A percentile compares a stretch with the other conserved stretches of the same genome.
Conservation (phyloP, 2,888 invertebrate species). For the Lithosia quadra region DNA sequence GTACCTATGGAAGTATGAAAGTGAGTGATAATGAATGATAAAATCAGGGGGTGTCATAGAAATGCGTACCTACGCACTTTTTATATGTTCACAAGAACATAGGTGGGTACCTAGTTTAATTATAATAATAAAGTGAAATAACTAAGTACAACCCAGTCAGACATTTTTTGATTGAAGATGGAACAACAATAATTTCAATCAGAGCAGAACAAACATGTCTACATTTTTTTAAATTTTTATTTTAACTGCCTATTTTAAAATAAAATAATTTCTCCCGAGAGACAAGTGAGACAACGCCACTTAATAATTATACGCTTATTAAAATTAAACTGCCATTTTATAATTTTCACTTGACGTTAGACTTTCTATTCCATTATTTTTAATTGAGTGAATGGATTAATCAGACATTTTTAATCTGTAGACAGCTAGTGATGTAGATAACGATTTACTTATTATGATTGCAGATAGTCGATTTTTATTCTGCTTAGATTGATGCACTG, state of each 20-base stretch:
- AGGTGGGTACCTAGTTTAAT: no score
- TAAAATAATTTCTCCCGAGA: constrained; percentile 15
- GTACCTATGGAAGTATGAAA: no score
- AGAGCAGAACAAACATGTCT: neutral
- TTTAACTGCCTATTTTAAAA: neutral
- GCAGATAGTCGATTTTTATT: constrained; percentile 27
- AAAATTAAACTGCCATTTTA: constrained; percentile 33
- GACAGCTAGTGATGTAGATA: constrained; percentile 30
- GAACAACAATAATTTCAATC: neutral
- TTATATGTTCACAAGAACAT: no score
- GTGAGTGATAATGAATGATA: no score
- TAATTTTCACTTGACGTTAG: constrained; percentile 34
- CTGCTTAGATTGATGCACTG: constrained; percentile 6
- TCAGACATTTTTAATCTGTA: constrained; percentile 46
- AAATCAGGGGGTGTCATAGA: no score
- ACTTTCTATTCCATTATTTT: constrained; percentile 52
- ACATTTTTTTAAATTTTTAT: neutral
- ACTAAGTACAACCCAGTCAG: no score
- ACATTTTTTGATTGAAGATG: no score
- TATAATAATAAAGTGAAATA: no score
- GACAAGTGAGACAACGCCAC: constrained; percentile 11
- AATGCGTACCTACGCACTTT: no score
- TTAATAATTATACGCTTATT: constrained; percentile 37
- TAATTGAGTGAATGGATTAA: constrained; percentile 48
- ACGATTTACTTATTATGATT: constrained; percentile 41